These are phyloP conservation scores for Glareola pratincola DNA, from an alignment of 2,113 vertebrate genomes.

Conservation along the genomic window DNA sequence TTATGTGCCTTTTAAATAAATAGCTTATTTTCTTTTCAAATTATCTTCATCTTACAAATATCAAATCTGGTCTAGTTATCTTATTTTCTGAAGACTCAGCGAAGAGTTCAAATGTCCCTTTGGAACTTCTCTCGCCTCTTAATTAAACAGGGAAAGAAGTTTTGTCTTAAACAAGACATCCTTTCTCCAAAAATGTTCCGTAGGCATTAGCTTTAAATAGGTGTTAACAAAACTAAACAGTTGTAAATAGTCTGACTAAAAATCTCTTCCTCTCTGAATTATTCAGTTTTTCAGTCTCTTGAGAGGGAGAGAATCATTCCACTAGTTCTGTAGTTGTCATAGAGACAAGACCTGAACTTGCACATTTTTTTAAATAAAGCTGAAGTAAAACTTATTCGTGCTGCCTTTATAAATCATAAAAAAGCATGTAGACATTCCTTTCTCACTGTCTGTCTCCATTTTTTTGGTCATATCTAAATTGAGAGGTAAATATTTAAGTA, in stretches of 20 bases:
- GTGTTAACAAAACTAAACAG: background rate
- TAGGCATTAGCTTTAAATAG: conserved; percentile 17
- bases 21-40: background rate
- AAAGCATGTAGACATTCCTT: background rate
- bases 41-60: background rate
- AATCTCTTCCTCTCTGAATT: conserved; percentile 36
- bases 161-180: background rate
- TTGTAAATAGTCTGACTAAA: conserved; percentile 47
- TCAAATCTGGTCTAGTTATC: background rate
- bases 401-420: conserved; percentile 19
- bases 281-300: conserved; percentile 32
- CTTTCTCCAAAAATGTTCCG: background rate
- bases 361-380: conserved; percentile 28
- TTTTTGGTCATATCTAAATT: background rate
- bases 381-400: background rate
- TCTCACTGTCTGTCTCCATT: background rate
- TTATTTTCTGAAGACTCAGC: background rate
- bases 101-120: background rate
- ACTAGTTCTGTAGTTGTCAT: conserved; percentile 46
- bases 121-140: background rate
- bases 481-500: background rate
- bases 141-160: background rate
- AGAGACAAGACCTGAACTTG: conserved; percentile 37
- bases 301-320: conserved; percentile 39
- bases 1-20: background rate